These are phyloP conservation scores for Paramacrobiotus metropolitanus DNA, from an alignment of 1,140 invertebrate genomes.

Conservation along the genomic window DNA sequence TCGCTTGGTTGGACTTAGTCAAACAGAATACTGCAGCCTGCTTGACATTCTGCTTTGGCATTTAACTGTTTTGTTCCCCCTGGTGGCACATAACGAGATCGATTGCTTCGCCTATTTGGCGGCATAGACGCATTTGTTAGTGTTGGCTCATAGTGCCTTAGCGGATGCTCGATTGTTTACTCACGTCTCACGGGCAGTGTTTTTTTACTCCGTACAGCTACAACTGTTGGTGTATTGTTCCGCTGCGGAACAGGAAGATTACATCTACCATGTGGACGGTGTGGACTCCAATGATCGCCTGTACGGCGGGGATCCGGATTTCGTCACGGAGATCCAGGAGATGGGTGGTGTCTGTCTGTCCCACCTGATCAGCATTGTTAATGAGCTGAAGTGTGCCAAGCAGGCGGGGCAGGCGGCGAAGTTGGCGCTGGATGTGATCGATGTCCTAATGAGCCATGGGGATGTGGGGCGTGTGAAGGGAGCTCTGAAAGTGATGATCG, in stretches of 20 bases:
- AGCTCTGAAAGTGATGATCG: background rate
- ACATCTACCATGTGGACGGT: constrained; percentile 54
- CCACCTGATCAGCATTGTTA: background rate
- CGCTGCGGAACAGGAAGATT: constrained; percentile 44
- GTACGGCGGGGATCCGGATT: constrained; percentile 70
- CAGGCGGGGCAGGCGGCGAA: background rate
- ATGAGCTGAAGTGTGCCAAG: background rate
- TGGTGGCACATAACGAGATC: too few relatives aligned
- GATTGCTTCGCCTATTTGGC: too few relatives aligned
- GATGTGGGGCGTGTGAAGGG: background rate
- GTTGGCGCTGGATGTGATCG: background rate
- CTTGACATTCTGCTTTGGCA: too few relatives aligned
- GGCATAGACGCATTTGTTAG: too few relatives aligned
- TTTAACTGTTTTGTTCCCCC: too few relatives aligned
- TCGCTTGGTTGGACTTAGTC: too few relatives aligned
- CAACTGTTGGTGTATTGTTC: constrained; percentile 46
- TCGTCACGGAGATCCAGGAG: constrained; percentile 49
- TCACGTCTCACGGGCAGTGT: too few relatives aligned
- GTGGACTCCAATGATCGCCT: constrained; percentile 76
- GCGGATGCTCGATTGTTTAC: too few relatives aligned
- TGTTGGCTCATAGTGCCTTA: too few relatives aligned
- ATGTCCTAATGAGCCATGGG: background rate
- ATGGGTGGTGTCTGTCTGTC: constrained; percentile 44
- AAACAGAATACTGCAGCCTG: too few relatives aligned
- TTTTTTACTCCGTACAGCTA: constrained; percentile 31